Base-by-base conservation (phyloP, 1,140 invertebrate species). In the Eumeta japonica region DNA sequence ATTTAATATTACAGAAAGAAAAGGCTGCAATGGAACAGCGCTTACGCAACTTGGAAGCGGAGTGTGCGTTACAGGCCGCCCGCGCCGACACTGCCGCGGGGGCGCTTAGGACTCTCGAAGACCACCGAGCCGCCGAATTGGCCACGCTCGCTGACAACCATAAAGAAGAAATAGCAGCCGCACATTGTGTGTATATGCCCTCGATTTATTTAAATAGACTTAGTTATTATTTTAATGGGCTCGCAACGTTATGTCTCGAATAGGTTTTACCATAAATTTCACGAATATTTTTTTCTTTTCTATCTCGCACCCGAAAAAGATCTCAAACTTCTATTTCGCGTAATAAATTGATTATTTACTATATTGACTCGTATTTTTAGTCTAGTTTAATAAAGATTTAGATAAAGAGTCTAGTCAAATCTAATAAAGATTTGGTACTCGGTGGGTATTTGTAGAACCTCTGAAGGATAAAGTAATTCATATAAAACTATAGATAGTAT, bases 21-120 rank as follows among this genome's bases (percentile, higher is more conserved):
- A 70, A 72, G 56, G 49, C 51, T 30, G 41, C 43, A 10, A 66
- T 59, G 10, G 59, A 58, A 28, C 65, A 59, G 33, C 58, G 62
- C 32, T 63, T 78, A 10, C 61, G 67, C 14, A 54, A 65, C 10
- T 41, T 78, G 37, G 76, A 78, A 55, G 52, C 57, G n/a, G 72
- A 81, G 45, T 51, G 73, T 11, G 68, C 61, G 16, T 46, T 73
- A 11, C 63, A 75, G 19, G 40, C 56, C 7, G 64, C 64, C 1
- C 73, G 76, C 17, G 59, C 79, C 7, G 79, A 80, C 24, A 63
- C 79, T 0, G 64, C 74, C 1, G 72, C 75, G n/a, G 50, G 74
- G 10, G 61, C 78, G 37, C 39, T 67, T 20, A 56, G 62, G 19
- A 56, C 61, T 10, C 43, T 62, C 9, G 63, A 63, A 16, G 61